These are phyloP conservation scores for Pectinophora gossypiella DNA, from an alignment of 1,140 invertebrate genomes.

Conservation along the genomic window DNA sequence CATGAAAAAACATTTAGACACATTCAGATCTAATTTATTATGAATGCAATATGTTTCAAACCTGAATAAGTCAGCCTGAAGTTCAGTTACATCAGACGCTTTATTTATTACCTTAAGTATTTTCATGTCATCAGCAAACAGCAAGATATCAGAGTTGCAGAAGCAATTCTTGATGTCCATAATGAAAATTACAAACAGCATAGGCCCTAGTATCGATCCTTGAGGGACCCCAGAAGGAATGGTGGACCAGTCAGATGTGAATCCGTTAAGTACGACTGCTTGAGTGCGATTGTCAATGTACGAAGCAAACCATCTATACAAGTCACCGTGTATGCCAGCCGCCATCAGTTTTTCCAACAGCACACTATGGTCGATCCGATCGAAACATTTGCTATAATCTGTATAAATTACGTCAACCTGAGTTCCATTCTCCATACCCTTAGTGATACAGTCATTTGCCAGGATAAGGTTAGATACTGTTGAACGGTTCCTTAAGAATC, in stretches of 20 bases:
- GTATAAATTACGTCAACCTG: conserved; percentile 40
- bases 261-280: conserved; percentile 20
- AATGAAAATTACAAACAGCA: conserved; percentile 13
- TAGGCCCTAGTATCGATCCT: conserved; percentile 13
- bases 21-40: not conserved
- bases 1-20: not conserved
- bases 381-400: conserved; percentile 41
- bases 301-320: conserved; percentile 18
- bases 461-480: conserved; percentile 7
- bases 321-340: conserved; percentile 18
- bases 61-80: not conserved
- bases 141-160: not conserved
- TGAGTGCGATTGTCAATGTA: conserved; percentile 18
- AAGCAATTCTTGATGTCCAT: conserved; percentile 11
- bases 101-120: conserved; percentile 7
- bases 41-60: not conserved
- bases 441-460: conserved; percentile 20
- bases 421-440: conserved; percentile 15
- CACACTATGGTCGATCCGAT: conserved; percentile 25
- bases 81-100: not conserved
- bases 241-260: conserved; percentile 3
- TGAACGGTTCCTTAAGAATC: not conserved
- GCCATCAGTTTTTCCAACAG: conserved; percentile 16
- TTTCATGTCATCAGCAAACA: conserved; percentile 15
- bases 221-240: conserved; percentile 19